Base-by-base conservation (phyloP, 2,113 vertebrate species). In the Heterocephalus glaber region DNA sequence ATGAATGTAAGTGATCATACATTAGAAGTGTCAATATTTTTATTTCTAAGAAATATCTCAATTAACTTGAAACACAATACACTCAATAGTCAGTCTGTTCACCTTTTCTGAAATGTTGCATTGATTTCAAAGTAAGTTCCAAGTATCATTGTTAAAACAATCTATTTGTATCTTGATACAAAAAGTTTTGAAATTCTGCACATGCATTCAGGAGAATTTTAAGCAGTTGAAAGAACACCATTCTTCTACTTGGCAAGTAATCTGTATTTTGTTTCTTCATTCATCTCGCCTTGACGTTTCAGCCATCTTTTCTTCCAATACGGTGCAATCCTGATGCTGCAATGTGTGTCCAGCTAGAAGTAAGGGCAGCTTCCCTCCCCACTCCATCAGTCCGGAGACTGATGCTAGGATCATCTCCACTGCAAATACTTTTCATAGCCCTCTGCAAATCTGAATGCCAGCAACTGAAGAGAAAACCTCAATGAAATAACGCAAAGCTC, bases 21-120 rank as follows among this genome's bases (percentile, higher is more conserved):
- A 66, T 66, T 1, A 77, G 60, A 87, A 44, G 0, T 77, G 58
- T 72, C 65, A 19, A 89, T 70, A 35, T 24, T 94, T 76, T 82
- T 28, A 77, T 58, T 94, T 94, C n/a, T 35, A 96, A 86, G 19
- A 92, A 82, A 86, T 86, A 66, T 81, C 74, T 5, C 33, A 89
- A 44, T 88, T 54, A 82, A 89, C 14, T 56, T 79, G 16, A 95
- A 72, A 65, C 30, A 35, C 22, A 28, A 68, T 7, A 82, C 65
- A 47, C 7, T 1, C 44, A 58, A 72, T 63, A 92, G 58, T 86
- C 19, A 87, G 44, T 80, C 26, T 90, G 4, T 44, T 87, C 44
- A 92, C 1, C 38, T 54, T 35, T 33, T 5, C 35, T 87, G 54
- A 85, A 92, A 94, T 35, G 3, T n/a, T 63, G 16, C 79, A 9